phyloP scores from a whole-genome alignment of 1,140 invertebrate species.

The Drosophila ironensis region DNA sequence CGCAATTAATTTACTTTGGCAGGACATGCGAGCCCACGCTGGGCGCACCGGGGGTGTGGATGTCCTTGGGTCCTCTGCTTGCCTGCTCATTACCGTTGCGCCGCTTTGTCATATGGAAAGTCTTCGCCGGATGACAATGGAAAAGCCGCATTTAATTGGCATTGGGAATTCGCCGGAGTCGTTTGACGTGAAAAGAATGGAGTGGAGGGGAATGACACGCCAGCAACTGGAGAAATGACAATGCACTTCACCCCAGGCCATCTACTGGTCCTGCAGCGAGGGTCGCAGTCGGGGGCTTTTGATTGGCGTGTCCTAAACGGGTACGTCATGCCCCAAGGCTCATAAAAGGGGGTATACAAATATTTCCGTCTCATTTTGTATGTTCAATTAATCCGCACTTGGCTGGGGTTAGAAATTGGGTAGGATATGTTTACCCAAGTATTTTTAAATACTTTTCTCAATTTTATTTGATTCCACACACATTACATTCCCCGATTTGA shows the following conservation, averaged over 20 bases:
- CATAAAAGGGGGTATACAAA: background rate
- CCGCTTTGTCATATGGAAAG: constrained; percentile 62
- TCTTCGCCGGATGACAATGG: constrained; percentile 54
- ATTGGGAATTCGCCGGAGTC: constrained; percentile 46
- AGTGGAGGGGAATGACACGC: constrained; percentile 36
- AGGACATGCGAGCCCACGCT: constrained; percentile 74
- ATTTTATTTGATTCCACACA: background rate
- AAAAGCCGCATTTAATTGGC: constrained; percentile 72
- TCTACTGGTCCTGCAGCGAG: constrained; percentile 14
- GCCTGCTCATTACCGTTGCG: constrained; percentile 58
- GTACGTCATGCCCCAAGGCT: background rate
- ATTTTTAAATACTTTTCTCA: background rate
- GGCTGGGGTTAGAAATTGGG: too few relatives aligned
- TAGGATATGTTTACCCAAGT: background rate
- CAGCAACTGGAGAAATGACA: constrained; percentile 45
- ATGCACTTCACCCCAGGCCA: constrained; percentile 15
- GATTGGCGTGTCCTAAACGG: constrained; percentile 67
- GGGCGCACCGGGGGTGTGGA: constrained; percentile 6
- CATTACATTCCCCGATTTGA: background rate
- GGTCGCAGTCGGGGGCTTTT: constrained; percentile 64
- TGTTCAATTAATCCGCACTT: too few relatives aligned
- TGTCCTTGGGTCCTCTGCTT: constrained; percentile 6
- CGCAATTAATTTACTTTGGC: constrained; percentile 80
- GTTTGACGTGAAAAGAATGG: constrained; percentile 24
- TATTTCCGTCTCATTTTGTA: background rate